A percentile compares a stretch with the other conserved stretches of the same genome.
Conservation (phyloP, 2,797 vertebrate genomes). For the Dallia pectoralis region DNA sequence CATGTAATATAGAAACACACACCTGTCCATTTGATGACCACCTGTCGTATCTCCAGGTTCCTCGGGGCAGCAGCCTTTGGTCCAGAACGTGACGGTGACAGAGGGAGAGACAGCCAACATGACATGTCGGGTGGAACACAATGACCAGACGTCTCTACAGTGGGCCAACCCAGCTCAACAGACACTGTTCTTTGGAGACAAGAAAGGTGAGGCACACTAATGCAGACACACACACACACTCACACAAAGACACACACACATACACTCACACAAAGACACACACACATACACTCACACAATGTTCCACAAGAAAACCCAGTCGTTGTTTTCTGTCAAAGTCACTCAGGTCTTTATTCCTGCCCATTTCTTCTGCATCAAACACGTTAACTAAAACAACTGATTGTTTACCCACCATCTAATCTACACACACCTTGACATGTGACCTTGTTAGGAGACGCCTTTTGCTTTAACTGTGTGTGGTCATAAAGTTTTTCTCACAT, state of each 20-base stretch:
- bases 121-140: slow-evolving; percentile 98
- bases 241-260: not conserved
- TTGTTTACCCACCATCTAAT: too few species aligned
- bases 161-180: slow-evolving; percentile 99
- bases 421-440: too few species aligned
- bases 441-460: too few species aligned
- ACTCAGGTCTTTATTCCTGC: too few species aligned
- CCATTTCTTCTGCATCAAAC: too few species aligned
- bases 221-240: not conserved
- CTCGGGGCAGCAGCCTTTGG: slow-evolving; percentile 90
- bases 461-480: too few species aligned
- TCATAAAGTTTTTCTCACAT: too few species aligned
- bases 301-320: too few species aligned
- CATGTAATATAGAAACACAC: too few species aligned
- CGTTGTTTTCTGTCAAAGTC: too few species aligned
- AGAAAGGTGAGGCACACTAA: slow-evolving; percentile 85
- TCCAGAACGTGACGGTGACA: slow-evolving; percentile 94
- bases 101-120: slow-evolving; percentile 92
- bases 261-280: not conserved
- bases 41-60: not conserved
- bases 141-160: slow-evolving; percentile 99
- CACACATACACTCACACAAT: slow-evolving; percentile 14
- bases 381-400: too few species aligned
- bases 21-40: too few species aligned
- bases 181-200: slow-evolving; percentile 98